Conservation (phyloP, 2,113 vertebrate genomes). For the Toxotes jaculatrix region DNA sequence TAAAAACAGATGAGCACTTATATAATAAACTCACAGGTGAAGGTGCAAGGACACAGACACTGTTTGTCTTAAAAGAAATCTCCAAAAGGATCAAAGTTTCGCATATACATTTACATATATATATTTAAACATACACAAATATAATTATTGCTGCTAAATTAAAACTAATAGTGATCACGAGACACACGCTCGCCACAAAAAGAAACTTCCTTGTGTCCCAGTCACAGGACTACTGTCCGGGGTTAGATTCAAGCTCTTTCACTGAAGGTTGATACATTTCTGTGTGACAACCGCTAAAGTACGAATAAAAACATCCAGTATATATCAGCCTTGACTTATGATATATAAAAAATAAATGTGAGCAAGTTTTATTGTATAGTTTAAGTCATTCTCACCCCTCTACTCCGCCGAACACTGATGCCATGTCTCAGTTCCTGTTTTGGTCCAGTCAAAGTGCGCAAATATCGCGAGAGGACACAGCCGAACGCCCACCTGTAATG, state of each 20-base stretch:
- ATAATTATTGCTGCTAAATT: not conserved
- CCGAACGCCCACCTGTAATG: not conserved
- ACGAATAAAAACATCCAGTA: not conserved
- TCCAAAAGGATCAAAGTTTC: not conserved
- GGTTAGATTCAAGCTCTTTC: not conserved
- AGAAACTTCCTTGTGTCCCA: not conserved
- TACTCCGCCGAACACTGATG: constrained; percentile 77
- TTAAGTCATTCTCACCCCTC: constrained; percentile 76
- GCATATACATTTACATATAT: not conserved
- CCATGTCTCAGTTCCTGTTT: constrained; percentile 76
- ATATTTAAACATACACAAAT: not conserved
- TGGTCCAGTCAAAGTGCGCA: not conserved
- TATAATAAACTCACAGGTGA: not conserved
- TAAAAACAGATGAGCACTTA: too few relatives aligned
- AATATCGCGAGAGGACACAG: constrained; percentile 56
- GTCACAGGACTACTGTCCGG: not conserved
- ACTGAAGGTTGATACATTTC: not conserved
- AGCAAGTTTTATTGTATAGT: not conserved
- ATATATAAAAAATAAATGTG: not conserved
- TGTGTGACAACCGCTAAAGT: not conserved
- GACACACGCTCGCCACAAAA: not conserved
- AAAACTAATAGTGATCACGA: constrained; percentile 26
- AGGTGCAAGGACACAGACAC: not conserved
- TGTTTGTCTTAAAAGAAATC: not conserved
- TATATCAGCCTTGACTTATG: fast-evolving